Conservation (phyloP, 1,140 invertebrate species). For the Neodiprion pinetum region DNA sequence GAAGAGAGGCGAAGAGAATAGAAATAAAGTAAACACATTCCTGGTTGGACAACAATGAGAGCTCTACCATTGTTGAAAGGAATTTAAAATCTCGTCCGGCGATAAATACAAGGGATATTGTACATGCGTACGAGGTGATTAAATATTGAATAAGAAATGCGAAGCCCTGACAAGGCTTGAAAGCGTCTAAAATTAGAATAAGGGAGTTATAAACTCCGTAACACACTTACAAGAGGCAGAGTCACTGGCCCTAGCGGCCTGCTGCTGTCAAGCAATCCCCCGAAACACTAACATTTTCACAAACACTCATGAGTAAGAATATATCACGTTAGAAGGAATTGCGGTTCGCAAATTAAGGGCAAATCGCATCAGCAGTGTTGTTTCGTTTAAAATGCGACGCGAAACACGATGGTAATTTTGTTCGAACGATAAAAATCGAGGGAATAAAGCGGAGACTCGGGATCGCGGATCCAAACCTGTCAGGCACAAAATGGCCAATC, state of each 20-base stretch:
- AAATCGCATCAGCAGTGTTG: not conserved
- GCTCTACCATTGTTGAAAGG: not conserved
- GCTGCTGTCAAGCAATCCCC: conserved; percentile 37
- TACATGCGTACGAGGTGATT: too few species aligned
- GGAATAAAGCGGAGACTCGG: conserved; percentile 18
- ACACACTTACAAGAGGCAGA: conserved; percentile 29
- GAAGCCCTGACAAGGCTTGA: not conserved
- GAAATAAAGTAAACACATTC: not conserved
- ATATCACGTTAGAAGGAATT: not conserved
- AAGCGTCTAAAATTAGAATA: conserved; percentile 1
- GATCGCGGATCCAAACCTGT: conserved; percentile 50
- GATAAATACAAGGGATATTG: too few species aligned
- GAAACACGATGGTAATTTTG: not conserved
- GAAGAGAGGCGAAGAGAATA: too few species aligned
- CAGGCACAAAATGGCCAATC: conserved; percentile 63
- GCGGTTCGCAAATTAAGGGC: not conserved
- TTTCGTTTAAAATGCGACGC: not conserved
- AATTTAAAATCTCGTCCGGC: not conserved
- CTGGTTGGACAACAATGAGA: not conserved
- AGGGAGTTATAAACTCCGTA: not conserved
- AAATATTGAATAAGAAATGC: not conserved
- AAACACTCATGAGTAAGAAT: conserved; percentile 16
- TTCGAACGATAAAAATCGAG: conserved; percentile 6
- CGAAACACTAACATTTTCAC: conserved; percentile 31
- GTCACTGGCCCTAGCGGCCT: conserved; percentile 23